Conservation (phyloP, 2,888 invertebrate genomes). For the Rhaphigaster nebulosa region DNA sequence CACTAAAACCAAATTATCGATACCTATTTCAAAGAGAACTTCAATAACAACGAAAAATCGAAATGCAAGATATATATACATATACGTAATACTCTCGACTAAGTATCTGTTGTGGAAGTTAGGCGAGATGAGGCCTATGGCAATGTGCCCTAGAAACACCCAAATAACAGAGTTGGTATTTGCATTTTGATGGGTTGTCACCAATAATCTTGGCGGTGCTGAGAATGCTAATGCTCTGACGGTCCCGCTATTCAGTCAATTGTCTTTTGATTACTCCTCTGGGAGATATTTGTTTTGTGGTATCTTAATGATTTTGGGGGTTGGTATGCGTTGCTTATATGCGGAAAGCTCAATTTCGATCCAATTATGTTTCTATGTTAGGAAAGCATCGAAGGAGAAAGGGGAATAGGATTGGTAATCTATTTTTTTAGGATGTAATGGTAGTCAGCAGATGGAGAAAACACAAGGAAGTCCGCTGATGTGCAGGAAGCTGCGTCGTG, state of each 20-base stretch:
- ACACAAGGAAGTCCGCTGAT: too few species aligned
- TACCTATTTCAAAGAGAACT: too few species aligned
- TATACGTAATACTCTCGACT: too few species aligned
- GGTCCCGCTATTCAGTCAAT: not conserved
- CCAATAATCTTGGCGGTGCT: conserved; percentile 6
- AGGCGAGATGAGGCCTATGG: not conserved
- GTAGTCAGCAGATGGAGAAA: too few species aligned
- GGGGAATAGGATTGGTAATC: too few species aligned
- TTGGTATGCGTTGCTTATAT: not conserved
- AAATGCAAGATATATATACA: too few species aligned
- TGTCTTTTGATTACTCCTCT: not conserved
- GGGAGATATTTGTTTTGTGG: not conserved
- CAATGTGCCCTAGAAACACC: not conserved
- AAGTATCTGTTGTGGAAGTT: not conserved
- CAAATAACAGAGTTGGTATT: conserved; percentile 26
- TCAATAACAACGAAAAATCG: too few species aligned
- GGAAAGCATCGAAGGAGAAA: too few species aligned
- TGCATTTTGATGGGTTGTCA: conserved; percentile 30
- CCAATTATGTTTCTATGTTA: not conserved
- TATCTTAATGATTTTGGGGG: not conserved
- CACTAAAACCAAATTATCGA: too few species aligned
- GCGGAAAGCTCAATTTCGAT: not conserved
- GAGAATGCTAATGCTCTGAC: not conserved
- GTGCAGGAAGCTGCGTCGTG: too few species aligned
- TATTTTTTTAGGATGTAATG: too few species aligned